phyloP scores from a whole-genome alignment of 2,888 invertebrate species.

The Agrypnus murinus region DNA sequence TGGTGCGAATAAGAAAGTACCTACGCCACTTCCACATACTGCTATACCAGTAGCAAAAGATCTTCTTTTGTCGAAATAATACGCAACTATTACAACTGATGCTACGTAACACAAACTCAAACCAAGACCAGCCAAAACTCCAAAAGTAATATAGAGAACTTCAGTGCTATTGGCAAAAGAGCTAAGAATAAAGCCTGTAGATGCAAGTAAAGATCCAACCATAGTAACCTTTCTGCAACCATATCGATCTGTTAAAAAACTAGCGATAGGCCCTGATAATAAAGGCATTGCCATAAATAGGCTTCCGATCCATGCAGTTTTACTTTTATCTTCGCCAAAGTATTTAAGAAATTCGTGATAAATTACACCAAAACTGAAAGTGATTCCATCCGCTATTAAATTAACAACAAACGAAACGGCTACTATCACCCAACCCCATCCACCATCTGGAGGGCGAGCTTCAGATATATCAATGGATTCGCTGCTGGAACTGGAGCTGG shows the following conservation, averaged over 20 bases:
- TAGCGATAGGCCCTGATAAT: slow-evolving; percentile 88
- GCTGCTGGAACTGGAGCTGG: slow-evolving; percentile 76
- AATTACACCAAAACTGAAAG: slow-evolving; percentile 93
- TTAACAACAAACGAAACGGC: slow-evolving; percentile 92
- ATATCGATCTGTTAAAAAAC: slow-evolving; percentile 87
- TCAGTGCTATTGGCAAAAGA: slow-evolving; percentile 85
- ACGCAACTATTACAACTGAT: slow-evolving; percentile 93
- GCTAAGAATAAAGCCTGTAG: slow-evolving; percentile 85
- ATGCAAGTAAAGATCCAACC: slow-evolving; percentile 84
- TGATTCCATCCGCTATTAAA: slow-evolving; percentile 93
- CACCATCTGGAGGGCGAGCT: slow-evolving; percentile 88
- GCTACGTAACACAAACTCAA: slow-evolving; percentile 91
- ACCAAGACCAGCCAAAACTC: slow-evolving; percentile 88
- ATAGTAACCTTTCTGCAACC: slow-evolving; percentile 88
- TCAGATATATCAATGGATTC: slow-evolving; percentile 79
- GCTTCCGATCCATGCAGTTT: slow-evolving; percentile 93
- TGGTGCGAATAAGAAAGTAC: slow-evolving; percentile 91
- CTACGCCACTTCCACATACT: slow-evolving; percentile 91
- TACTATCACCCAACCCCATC: slow-evolving; percentile 96
- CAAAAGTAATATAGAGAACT: slow-evolving; percentile 87
- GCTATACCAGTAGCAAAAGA: slow-evolving; percentile 91
- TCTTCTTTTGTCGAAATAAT: slow-evolving; percentile 89
- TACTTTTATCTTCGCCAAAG: slow-evolving; percentile 88
- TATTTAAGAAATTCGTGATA: slow-evolving; percentile 89
- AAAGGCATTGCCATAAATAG: slow-evolving; percentile 94